Percentiles rank a stretch among this genome's conserved stretches.
Conservation (phyloP, 2,113 vertebrate species). For the Seriola dumerili region DNA sequence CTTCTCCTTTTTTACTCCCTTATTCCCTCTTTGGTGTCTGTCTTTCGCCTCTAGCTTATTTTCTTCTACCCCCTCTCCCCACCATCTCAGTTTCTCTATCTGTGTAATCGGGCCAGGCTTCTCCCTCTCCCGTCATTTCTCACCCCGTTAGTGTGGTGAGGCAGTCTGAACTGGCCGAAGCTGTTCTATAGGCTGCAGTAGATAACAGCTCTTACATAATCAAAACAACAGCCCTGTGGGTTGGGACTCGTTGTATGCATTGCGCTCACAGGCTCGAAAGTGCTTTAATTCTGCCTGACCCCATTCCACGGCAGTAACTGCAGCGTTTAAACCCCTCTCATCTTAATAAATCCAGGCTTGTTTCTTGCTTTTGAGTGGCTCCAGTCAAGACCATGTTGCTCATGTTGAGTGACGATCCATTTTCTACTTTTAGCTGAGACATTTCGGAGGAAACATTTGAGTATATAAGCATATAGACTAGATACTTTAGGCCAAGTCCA, state of each 20-base stretch:
- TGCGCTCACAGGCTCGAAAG: constrained; percentile 42
- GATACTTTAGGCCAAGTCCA: not conserved
- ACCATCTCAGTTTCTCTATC: constrained; percentile 41
- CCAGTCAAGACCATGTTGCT: constrained; percentile 4
- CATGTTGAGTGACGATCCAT: not conserved
- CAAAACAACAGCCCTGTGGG: constrained; percentile 70
- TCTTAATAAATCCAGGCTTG: constrained; percentile 17
- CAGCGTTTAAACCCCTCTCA: constrained; percentile 39
- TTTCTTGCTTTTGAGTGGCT: constrained; percentile 4
- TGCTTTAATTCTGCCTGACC: constrained; percentile 68
- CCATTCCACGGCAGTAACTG: constrained; percentile 49
- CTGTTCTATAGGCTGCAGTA: constrained; percentile 67
- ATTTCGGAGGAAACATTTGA: not conserved
- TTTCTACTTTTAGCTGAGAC: not conserved
- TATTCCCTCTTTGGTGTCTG: constrained; percentile 36
- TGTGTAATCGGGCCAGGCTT: constrained; percentile 75
- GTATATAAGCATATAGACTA: not conserved
- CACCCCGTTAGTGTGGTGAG: constrained; percentile 55
- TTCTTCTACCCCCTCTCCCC: not conserved
- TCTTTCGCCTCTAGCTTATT: constrained; percentile 20
- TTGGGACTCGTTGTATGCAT: constrained; percentile 62
- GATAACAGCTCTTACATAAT: constrained; percentile 77
- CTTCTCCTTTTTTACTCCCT: constrained; percentile 21
- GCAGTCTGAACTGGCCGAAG: constrained; percentile 48
- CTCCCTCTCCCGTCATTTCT: constrained; percentile 65